These are phyloP conservation scores for Entomobrya proxima DNA, from an alignment of 2,888 invertebrate genomes.

Conservation along the genomic window DNA sequence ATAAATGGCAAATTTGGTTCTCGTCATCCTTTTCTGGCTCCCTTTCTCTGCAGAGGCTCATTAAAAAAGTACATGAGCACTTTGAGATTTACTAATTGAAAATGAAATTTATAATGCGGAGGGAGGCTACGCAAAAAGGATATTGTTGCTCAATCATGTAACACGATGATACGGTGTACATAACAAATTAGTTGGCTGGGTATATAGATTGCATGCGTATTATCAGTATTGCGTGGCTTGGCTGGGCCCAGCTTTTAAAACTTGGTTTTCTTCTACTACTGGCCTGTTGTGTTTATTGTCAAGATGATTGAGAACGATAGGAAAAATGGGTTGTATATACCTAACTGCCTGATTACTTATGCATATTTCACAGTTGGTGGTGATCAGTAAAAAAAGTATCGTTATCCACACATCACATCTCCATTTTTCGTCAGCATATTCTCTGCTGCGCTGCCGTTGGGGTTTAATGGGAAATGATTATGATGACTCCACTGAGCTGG, in stretches of 20 bases:
- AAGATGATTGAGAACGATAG: background rate
- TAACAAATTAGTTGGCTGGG: background rate
- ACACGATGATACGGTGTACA: background rate
- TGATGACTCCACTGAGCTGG: slow-evolving; percentile 44
- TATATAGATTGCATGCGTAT: background rate
- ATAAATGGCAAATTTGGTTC: too few relatives aligned
- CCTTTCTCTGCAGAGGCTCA: background rate
- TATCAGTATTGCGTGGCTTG: background rate
- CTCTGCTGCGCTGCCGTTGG: background rate
- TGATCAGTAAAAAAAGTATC: slow-evolving; percentile 32
- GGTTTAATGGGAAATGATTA: slow-evolving; percentile 38
- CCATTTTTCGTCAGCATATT: too few relatives aligned
- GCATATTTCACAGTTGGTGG: slow-evolving; percentile 30
- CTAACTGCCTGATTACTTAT: slow-evolving; percentile 3
- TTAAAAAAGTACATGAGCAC: background rate
- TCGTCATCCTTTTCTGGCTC: background rate
- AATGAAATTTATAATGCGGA: too few relatives aligned
- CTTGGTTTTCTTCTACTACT: background rate
- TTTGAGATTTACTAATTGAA: slow-evolving; percentile 18
- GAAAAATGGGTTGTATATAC: too few relatives aligned
- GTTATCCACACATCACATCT: background rate
- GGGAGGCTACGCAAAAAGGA: background rate
- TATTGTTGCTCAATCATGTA: background rate
- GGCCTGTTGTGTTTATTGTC: background rate
- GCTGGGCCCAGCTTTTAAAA: background rate